These are phyloP conservation scores for Pseudomyrmex flavicornis DNA, from an alignment of 1,140 invertebrate genomes.

Conservation along the genomic window DNA sequence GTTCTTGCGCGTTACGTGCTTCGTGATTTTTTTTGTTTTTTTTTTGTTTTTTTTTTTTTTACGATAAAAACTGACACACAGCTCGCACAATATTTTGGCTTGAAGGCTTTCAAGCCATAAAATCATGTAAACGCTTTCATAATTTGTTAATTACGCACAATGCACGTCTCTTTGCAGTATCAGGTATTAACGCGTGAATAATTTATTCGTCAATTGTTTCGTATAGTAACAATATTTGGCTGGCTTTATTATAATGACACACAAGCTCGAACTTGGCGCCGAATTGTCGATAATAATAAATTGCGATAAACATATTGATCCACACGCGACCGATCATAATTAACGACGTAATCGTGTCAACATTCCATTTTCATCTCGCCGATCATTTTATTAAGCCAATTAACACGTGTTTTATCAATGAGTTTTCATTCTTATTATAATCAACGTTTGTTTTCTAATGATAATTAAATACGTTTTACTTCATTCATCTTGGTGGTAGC, in stretches of 20 bases:
- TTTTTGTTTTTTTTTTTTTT: not conserved
- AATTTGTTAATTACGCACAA: conserved; percentile 50
- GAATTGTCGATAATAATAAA: conserved; percentile 66
- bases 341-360: conserved; percentile 28
- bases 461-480: no score
- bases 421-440: conserved; percentile 34
- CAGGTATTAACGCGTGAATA: conserved; percentile 61
- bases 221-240: conserved; percentile 49
- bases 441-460: not conserved
- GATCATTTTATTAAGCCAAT: conserved; percentile 49
- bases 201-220: conserved; percentile 66
- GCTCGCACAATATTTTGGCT: not conserved
- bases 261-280: conserved; percentile 39
- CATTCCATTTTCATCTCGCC: conserved; percentile 40
- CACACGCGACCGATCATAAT: conserved; percentile 4
- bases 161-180: conserved; percentile 43
- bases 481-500: no score
- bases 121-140: conserved; percentile 9
- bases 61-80: not conserved
- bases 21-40: not conserved
- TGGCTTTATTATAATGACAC: conserved; percentile 57
- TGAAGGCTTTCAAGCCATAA: not conserved
- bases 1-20: not conserved
- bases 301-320: conserved; percentile 60
- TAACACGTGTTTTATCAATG: conserved; percentile 21